These are phyloP conservation scores for Machimus rusticus DNA, from an alignment of 2,888 invertebrate species.

Conservation along the genomic window DNA sequence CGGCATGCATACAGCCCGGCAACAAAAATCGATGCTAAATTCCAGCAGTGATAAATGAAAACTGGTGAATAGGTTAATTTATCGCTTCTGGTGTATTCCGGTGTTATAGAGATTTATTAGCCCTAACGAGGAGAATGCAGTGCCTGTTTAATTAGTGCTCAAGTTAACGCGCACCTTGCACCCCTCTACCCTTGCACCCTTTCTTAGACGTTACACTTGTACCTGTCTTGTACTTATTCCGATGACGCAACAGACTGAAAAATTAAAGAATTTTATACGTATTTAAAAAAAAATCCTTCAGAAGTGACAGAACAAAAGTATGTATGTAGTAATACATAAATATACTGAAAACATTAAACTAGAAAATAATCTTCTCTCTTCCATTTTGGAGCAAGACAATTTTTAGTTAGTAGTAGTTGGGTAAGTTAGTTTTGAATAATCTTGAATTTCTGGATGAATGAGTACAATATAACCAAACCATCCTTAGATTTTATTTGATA, in stretches of 20 bases:
- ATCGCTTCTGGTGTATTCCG: background rate
- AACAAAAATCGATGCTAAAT: slow-evolving; percentile 18
- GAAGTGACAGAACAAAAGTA: too few relatives aligned
- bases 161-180: background rate
- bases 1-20: background rate
- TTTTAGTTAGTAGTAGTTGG: too few relatives aligned
- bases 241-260: background rate
- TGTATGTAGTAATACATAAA: background rate
- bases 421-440: too few relatives aligned
- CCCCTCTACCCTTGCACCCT: background rate
- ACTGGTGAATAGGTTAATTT: slow-evolving; percentile 23
- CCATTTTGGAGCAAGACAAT: too few relatives aligned
- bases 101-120: slow-evolving; percentile 16
- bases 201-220: background rate
- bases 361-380: too few relatives aligned
- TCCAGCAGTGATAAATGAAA: slow-evolving; percentile 26
- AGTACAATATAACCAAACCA: too few relatives aligned
- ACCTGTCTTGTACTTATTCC: background rate
- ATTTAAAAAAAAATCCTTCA: background rate
- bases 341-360: too few relatives aligned
- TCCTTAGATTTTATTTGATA: too few relatives aligned
- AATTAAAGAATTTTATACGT: background rate
- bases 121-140: background rate
- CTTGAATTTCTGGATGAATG: too few relatives aligned
- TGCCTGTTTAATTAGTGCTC: background rate